Evolutionary conservation across 2,113 vertebrate genomes (phyloP), one percentile per base, ranked within the genome.

Genomic region (Callipepla californica): DNA sequence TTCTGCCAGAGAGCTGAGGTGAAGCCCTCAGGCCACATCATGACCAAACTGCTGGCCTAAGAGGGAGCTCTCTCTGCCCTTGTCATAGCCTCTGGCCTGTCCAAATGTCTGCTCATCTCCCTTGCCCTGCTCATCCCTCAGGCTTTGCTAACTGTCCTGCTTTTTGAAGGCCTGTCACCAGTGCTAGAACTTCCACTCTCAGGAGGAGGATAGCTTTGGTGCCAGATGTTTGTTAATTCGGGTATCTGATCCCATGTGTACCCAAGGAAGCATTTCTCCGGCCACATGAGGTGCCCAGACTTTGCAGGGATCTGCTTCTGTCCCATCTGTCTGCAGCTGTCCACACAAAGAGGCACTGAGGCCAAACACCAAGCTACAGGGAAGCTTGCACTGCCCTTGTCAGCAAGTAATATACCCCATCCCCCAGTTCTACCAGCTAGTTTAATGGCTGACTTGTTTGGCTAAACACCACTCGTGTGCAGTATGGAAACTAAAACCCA

Each of bases 401-500:
- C 3, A 2, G 23, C 48, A 59, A 38, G 18, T 42, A 61, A 53
- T 38, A 32, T 59, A 40, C 72, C 76, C n/a, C 0, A 0, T 42
- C 23, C 32, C 59, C 34, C 34, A 42, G n/a, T 21, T 77, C 26
- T 61, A 80, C 65, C 62, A 92, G 80, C 83, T 91, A 76, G 58
- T 58, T 77, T 94, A 74, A 67, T n/a, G 14, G 78, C 61, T 94
- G 75, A 90, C 73, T 32, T 44, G 40, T 26, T 67, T 84, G 65
- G 74, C 16, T 55, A 25, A 11, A 2, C 73, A 15, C 38, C 63
- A 1, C 6, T 62, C 48, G 45, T 57, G 65, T 57, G 48, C 66
- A 55, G 75, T 79, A 62, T 38, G 85, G 67, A 85, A 75, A 80
- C 87, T 92, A 90, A 92, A 87, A 48, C 13, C 42, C 32, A 34